Percentiles rank a stretch among this genome's conserved stretches.
These are phyloP conservation scores for Lytechinus pictus DNA, from an alignment of 35 echinoderm and acorn worm genomes.

Conservation along the genomic window DNA sequence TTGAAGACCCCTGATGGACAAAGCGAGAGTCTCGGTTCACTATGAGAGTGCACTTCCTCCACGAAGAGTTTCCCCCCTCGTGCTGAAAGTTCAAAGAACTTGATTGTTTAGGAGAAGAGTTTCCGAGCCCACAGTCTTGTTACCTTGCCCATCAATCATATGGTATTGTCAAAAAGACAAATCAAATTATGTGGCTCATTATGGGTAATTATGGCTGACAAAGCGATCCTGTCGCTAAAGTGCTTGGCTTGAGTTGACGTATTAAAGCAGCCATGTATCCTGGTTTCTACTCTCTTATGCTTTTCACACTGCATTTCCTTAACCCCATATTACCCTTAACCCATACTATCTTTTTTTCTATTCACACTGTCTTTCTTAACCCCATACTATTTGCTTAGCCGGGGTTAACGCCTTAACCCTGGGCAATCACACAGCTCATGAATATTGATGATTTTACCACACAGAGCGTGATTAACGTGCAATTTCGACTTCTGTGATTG, in stretches of 20 bases:
- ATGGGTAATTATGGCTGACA: conserved; percentile 23
- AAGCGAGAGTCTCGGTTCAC: background rate
- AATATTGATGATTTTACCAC: too few species aligned
- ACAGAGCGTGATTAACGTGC: too few species aligned
- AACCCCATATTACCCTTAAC: too few species aligned
- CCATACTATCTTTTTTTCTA: too few species aligned
- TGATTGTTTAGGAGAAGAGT: background rate
- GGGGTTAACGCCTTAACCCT: too few species aligned
- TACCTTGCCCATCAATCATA: conserved; percentile 1
- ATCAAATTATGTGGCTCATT: conserved; percentile 6
- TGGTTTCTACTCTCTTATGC: too few species aligned
- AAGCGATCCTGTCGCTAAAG: background rate
- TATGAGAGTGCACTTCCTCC: background rate
- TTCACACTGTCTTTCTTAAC: too few species aligned
- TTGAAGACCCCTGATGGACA: background rate
- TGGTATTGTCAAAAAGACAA: conserved; percentile 1
- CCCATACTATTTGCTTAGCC: too few species aligned
- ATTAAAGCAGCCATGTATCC: background rate
- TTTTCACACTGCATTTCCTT: too few species aligned
- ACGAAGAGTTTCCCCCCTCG: background rate
- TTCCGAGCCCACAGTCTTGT: background rate
- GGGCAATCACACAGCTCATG: too few species aligned
- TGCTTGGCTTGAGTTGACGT: background rate
- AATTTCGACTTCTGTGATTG: too few species aligned
- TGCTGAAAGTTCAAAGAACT: background rate